Evolutionary conservation across 1,140 invertebrate species (phyloP), one percentile per base, ranked within the genome.

Genomic region (Idris sp.): DNA sequence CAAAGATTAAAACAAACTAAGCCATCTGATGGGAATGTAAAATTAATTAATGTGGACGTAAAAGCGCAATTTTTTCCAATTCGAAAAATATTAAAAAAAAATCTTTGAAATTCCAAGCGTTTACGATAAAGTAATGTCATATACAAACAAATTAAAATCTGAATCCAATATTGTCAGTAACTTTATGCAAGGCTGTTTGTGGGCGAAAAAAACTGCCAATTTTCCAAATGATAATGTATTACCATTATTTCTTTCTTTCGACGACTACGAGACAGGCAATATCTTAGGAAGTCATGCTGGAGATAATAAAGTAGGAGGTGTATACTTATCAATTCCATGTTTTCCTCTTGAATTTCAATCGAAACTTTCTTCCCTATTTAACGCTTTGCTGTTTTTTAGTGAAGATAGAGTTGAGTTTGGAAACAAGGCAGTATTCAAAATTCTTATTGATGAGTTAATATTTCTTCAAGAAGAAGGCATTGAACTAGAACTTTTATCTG

Each of bases 131-230:
- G 33, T 61, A 26, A 53, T 71, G 10, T 6, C 19, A n/a, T 71
- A 62, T 18, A 40, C 25, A 62, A 2, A 22, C 13, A 48, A 54
- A 16, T 48, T 71, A 25, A 7, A 35, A 26, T 46, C 5, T 4
- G 56, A 61, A 40, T 31, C 14, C 7, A 22, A 44, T 10, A 16
- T 56, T 1, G 14, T 56, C 9, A 36, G 36, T 44, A 71, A 71
- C 30, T 61, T 71, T 33, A 38, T 73, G 4, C 59, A 73, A 40
- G 44, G 69, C 3, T 26, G 8, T 1, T 16, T 71, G 3, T 71
- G 56, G 67, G 31, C 48, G 44, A 33, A 62, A 15, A 71, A 62
- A 31, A 33, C 18, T 3, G 56, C 48, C 38, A 2, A 36, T 26
- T 40, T 31, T 33, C 0, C 10, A 2, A 5, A 14, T 18, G 30